These are phyloP conservation scores for Siniperca undulata DNA, from an alignment of 2,797 vertebrate genomes.

Conservation along the genomic window DNA sequence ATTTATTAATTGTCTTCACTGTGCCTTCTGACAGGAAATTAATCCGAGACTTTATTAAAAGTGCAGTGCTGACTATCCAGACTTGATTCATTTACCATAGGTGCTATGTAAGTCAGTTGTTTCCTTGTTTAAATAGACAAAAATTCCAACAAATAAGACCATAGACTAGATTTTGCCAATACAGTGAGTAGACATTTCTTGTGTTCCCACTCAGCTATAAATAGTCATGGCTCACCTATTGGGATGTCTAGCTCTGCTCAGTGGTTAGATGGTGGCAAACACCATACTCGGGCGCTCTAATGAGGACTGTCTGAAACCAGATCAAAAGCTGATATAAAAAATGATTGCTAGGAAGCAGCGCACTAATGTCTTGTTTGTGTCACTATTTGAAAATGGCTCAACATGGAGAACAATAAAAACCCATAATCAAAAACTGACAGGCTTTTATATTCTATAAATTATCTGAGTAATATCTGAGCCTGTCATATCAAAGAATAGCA, in stretches of 20 bases:
- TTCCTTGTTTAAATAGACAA: constrained; percentile 17
- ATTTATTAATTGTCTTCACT: constrained; percentile 5
- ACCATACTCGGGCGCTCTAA: constrained; percentile 52
- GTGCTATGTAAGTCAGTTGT: not conserved
- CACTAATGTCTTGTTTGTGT: constrained; percentile 32
- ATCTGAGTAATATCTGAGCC: not conserved
- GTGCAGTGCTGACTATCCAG: not conserved
- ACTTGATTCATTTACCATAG: not conserved
- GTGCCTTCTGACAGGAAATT: not conserved
- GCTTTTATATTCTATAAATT: constrained; percentile 16
- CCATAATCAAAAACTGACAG: constrained; percentile 11
- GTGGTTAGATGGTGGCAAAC: constrained; percentile 35
- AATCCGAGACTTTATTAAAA: not conserved
- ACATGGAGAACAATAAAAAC: constrained; percentile 18
- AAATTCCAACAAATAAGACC: constrained; percentile 13
- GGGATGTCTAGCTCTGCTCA: constrained; percentile 50
- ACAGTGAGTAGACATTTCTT: constrained; percentile 34
- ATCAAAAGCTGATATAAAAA: constrained; percentile 54
- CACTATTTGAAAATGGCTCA: constrained; percentile 18
- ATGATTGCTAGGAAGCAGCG: constrained; percentile 10
- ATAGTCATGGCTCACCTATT: constrained; percentile 53
- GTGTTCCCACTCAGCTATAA: constrained; percentile 58
- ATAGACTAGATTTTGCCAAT: not conserved
- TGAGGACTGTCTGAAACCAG: constrained; percentile 59
- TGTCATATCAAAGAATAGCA: not conserved